These are phyloP conservation scores for Pollenia griseotomentosa DNA, from an alignment of 2,888 invertebrate genomes.

Conservation along the genomic window DNA sequence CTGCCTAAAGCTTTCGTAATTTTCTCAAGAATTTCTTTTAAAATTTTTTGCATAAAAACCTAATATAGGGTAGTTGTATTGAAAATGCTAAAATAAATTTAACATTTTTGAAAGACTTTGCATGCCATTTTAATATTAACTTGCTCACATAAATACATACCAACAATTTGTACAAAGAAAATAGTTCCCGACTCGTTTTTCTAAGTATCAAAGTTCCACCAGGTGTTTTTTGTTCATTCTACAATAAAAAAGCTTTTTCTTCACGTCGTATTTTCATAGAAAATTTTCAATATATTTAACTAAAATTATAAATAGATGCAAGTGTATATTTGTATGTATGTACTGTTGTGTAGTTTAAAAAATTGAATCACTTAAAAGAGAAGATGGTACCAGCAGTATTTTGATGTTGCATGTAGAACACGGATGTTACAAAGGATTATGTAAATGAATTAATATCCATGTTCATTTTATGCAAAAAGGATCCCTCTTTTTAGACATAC, in stretches of 20 bases:
- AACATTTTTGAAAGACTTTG: conserved; percentile 42
- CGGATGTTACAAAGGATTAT: conserved; percentile 73
- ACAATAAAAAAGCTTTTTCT: conserved; percentile 38
- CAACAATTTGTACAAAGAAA: conserved; percentile 5
- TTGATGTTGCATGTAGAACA: conserved; percentile 70
- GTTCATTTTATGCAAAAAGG: conserved; percentile 68
- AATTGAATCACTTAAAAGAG: conserved; percentile 59
- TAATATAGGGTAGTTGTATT: conserved; percentile 27
- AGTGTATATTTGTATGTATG: background rate
- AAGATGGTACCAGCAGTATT: conserved; percentile 51
- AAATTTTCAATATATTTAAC: conserved; percentile 64
- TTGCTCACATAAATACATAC: background rate
- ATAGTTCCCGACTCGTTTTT: conserved; percentile 29
- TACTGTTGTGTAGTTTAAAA: conserved; percentile 1
- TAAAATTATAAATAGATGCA: background rate
- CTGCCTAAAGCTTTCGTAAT: background rate
- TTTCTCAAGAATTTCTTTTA: background rate
- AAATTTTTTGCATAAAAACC: background rate
- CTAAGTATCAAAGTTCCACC: conserved; percentile 28
- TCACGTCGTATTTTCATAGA: conserved; percentile 45
- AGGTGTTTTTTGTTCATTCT: conserved; percentile 56
- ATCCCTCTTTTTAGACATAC: conserved; percentile 31
- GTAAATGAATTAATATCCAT: conserved; percentile 73
- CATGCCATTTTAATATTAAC: conserved; percentile 34
- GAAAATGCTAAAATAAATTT: conserved; percentile 32